These are phyloP conservation scores for Hesperia comma DNA, from an alignment of 2,888 invertebrate species.

Conservation along the genomic window DNA sequence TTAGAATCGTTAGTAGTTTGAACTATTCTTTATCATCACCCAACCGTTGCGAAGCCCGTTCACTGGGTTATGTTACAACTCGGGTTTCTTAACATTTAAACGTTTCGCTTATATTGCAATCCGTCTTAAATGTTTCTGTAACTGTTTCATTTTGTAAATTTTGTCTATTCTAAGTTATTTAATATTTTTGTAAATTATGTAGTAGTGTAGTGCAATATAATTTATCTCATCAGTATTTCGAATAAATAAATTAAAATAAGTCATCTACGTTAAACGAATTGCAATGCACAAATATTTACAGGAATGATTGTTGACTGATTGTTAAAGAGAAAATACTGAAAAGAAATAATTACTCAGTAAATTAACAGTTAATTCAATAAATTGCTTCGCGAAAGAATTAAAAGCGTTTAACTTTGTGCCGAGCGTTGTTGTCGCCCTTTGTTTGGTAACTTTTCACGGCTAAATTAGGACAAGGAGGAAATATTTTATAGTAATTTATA, in stretches of 20 bases:
- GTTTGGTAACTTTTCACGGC: constrained; percentile 67
- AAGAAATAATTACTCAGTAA: constrained; percentile 54
- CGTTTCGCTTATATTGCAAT: background rate
- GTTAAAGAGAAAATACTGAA: background rate
- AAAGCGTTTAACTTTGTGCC: constrained; percentile 64
- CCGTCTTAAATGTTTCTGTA: background rate
- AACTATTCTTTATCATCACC: background rate
- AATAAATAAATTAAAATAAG: too few species aligned
- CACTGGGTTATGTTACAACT: constrained; percentile 8
- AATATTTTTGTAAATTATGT: background rate
- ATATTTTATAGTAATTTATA: constrained; percentile 73
- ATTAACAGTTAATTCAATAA: constrained; percentile 66
- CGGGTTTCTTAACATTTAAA: background rate
- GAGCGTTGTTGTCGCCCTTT: constrained; percentile 65
- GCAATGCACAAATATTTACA: too few species aligned
- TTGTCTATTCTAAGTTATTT: background rate
- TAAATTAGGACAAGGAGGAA: constrained; percentile 62
- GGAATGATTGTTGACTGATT: background rate
- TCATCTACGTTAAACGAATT: too few species aligned
- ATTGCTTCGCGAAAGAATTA: constrained; percentile 67
- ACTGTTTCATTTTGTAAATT: background rate
- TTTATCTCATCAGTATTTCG: too few species aligned
- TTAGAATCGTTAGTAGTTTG: background rate
- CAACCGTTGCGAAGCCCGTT: background rate
- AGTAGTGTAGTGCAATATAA: too few species aligned